Base-by-base conservation (phyloP, 2,797 vertebrate genomes). In the Mionectes olivaceus region DNA sequence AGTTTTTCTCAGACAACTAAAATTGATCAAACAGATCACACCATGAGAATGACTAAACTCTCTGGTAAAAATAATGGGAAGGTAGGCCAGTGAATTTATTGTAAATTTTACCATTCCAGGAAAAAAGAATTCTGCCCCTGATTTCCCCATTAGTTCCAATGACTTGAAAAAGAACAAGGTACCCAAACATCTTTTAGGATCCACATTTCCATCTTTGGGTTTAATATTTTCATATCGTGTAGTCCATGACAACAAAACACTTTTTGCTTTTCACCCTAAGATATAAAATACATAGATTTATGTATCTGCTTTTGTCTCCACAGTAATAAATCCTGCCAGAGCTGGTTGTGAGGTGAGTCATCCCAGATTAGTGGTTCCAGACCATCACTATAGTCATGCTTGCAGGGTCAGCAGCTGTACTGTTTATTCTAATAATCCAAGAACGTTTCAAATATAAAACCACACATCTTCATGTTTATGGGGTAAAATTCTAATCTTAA, bases 371-470 rank as follows among this genome's bases (percentile, higher is more conserved):
- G 32, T 32, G 37, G n/a, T 53, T 84, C 53, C 61, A 78, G 41
- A 57, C 24, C 65, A 60, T n/a, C 46, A 27, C 50, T 49, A 19
- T 8, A 67, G 47, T 74, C 65, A 44, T 0, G 2, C n/a, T 64
- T 75, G 25, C 23, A 75, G 56, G 41, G 32, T 57, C 73, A 60
- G 39, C 37, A 77, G 43, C 33, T 32, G 19, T 16, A 49, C 41
- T 59, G 25, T 83, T 90, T 86, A 55, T 39, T 76, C 13, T 69
- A 93, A 37, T 70, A 63, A 83, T 53, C 33, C 1, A 5, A 49
- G 23, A 90, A 77, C 27, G n/a, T 56, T 93, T 80, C 73, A 93
- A 41, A 80, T 33, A 50, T 19, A 67, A 87, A 79, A 11, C 12
- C 37, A 56, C 46, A 52, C 4, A 60, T 44, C 30, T 52, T 77